phyloP scores from a whole-genome alignment of 2,888 invertebrate genomes.

The Cylindroiulus punctatus region DNA sequence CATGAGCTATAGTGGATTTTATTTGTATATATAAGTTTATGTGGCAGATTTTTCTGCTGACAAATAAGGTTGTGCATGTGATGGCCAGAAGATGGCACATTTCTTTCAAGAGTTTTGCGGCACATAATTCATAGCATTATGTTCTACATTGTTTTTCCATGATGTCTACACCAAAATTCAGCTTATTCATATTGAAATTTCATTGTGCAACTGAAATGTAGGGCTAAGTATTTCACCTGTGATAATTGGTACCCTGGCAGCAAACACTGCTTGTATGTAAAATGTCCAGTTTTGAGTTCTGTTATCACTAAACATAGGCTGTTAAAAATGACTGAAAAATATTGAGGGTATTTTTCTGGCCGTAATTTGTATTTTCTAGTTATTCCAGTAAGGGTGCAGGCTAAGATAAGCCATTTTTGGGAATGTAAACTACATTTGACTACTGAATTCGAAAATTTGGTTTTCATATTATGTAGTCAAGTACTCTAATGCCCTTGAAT shows the following conservation, averaged over 20 bases:
- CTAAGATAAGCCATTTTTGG: background rate
- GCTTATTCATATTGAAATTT: background rate
- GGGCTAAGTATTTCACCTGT: background rate
- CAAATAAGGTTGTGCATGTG: slow-evolving; percentile 3
- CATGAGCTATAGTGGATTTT: background rate
- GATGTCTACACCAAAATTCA: background rate
- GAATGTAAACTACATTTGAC: too few relatives aligned
- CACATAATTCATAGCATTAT: background rate
- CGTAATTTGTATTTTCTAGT: background rate
- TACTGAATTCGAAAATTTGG: background rate
- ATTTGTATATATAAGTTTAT: background rate
- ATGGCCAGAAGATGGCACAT: background rate
- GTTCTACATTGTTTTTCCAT: background rate
- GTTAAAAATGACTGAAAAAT: background rate
- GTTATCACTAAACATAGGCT: background rate
- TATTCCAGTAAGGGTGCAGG: background rate
- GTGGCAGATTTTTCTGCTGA: background rate
- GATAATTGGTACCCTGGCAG: background rate
- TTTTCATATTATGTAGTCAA: background rate
- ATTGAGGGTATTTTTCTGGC: background rate
- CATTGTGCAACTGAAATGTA: background rate
- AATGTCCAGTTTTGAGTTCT: background rate
- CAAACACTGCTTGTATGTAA: background rate
- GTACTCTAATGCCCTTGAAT: background rate
- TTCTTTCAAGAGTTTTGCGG: background rate